Conservation (phyloP, 2,113 vertebrate genomes). For the Philantomba maxwellii region DNA sequence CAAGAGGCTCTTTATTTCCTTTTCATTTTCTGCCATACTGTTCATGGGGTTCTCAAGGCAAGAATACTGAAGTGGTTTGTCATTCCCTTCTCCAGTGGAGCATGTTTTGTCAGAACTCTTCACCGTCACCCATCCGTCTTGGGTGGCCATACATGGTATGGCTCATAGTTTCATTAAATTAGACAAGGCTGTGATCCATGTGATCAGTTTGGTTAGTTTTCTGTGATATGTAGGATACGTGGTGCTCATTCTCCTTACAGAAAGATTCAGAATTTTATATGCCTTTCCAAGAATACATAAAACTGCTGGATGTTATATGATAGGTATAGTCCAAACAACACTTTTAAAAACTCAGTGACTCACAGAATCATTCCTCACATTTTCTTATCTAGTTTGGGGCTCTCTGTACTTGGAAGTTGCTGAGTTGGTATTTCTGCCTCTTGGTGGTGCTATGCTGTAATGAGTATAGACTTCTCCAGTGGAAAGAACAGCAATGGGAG, state of each 20-base stretch:
- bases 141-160: background rate
- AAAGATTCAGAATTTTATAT: slow-evolving; percentile 21
- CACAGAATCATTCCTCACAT: background rate
- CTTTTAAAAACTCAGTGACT: background rate
- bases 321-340: background rate
- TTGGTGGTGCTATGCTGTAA: background rate
- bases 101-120: background rate
- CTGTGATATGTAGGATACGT: background rate
- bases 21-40: background rate
- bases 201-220: background rate
- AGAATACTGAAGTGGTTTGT: background rate
- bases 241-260: background rate
- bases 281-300: background rate
- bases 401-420: background rate
- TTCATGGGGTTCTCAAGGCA: background rate
- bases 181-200: background rate
- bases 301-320: background rate
- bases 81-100: background rate
- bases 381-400: background rate
- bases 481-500: background rate
- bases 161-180: background rate
- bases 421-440: background rate
- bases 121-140: background rate
- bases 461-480: background rate
- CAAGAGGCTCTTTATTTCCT: background rate